Conservation (phyloP, 2,797 vertebrate species). For the Thalassophryne amazonica region DNA sequence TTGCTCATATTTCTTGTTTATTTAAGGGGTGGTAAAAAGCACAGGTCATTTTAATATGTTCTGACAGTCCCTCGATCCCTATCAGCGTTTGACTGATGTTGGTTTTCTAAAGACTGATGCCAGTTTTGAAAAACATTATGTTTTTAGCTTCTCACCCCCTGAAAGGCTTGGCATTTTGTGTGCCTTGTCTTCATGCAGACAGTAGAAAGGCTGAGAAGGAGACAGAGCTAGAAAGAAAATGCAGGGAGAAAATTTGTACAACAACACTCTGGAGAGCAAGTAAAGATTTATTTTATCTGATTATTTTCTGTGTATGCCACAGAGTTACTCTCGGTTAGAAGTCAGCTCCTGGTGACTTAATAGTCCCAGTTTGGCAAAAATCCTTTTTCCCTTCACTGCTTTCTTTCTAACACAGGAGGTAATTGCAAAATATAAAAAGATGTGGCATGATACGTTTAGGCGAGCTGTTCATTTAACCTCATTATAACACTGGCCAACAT, state of each 20-base stretch:
- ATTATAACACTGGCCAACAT: background rate
- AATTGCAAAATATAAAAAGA: background rate
- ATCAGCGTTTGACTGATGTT: background rate
- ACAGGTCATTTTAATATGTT: conserved; percentile 44
- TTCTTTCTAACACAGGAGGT: background rate
- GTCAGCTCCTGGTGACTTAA: background rate
- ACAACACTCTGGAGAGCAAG: background rate
- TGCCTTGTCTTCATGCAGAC: background rate
- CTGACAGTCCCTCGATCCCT: conserved; percentile 15
- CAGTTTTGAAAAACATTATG: conserved; percentile 1
- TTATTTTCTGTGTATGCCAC: background rate
- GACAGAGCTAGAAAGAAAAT: background rate
- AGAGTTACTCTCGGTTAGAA: background rate
- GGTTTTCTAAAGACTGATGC: conserved; percentile 12
- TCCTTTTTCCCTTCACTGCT: background rate
- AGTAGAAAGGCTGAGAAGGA: background rate
- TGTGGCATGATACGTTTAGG: background rate
- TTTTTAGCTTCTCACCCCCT: background rate
- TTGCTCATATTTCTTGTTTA: conserved; percentile 40
- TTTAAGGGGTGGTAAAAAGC: conserved; percentile 49
- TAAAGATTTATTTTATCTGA: background rate
- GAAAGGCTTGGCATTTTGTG: conserved; percentile 6
- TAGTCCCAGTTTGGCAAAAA: background rate
- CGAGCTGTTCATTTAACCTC: background rate
- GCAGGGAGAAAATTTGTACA: background rate